These are phyloP conservation scores for Pocillopora verrucosa DNA, from an alignment of 64 coral and sea anemone genomes.

Conservation along the genomic window DNA sequence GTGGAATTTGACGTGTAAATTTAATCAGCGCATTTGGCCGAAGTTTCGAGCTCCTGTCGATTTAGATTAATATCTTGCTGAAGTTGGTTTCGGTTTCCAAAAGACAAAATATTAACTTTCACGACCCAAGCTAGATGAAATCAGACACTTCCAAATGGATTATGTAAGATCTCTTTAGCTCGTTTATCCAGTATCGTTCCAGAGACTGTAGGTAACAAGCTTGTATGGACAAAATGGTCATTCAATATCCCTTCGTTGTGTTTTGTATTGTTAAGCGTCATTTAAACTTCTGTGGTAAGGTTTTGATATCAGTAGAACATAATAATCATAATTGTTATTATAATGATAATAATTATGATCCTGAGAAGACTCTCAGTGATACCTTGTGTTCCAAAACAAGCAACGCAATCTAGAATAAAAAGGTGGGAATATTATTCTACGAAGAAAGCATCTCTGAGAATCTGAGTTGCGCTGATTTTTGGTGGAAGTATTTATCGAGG, in stretches of 20 bases:
- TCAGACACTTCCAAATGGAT: not conserved
- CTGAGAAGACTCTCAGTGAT: not conserved
- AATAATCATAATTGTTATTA: too few species aligned
- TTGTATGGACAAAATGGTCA: constrained; percentile 7
- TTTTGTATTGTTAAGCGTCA: constrained; percentile 19
- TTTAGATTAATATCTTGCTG: not conserved
- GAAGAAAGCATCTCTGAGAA: not conserved
- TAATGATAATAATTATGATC: too few species aligned
- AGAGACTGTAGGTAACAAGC: not conserved
- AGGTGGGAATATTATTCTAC: not conserved
- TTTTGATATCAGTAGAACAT: too few species aligned
- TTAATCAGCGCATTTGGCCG: not conserved
- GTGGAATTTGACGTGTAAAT: constrained; percentile 22
- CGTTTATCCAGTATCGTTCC: not conserved
- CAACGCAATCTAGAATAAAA: not conserved
- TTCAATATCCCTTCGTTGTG: constrained; percentile 4
- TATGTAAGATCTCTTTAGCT: not conserved
- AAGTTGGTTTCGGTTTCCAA: not conserved
- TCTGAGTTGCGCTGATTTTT: not conserved
- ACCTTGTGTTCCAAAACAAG: not conserved
- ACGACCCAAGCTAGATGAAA: not conserved
- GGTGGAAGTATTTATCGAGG: constrained; percentile 20
- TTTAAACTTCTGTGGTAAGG: constrained; percentile 16
- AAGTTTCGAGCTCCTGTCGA: not conserved
- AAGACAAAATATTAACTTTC: constrained; percentile 14